These are phyloP conservation scores for Drosophila littoralis DNA, from an alignment of 1,140 invertebrate genomes.

Conservation along the genomic window DNA sequence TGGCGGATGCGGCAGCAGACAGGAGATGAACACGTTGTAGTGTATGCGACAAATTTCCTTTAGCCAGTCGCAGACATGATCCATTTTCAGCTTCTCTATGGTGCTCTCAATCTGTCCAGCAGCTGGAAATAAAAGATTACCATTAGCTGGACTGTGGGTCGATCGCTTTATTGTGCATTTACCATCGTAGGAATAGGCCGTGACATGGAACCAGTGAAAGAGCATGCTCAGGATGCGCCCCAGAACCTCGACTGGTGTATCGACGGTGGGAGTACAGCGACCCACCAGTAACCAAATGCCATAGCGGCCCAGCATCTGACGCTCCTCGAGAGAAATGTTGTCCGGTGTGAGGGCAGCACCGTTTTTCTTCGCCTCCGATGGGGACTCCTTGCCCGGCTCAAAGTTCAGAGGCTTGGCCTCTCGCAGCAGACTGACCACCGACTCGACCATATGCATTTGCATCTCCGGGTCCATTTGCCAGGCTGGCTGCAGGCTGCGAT, in stretches of 20 bases:
- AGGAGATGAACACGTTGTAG: constrained; percentile 93
- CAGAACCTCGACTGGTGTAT: constrained; percentile 94
- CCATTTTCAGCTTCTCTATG: constrained; percentile 95
- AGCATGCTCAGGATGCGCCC: constrained; percentile 97
- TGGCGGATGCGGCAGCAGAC: constrained; percentile 91
- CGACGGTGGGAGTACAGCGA: constrained; percentile 93
- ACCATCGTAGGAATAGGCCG: constrained; percentile 98
- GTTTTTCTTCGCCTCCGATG: constrained; percentile 70
- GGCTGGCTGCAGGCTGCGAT: constrained; percentile 92
- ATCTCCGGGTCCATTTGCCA: constrained; percentile 95
- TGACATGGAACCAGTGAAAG: constrained; percentile 99
- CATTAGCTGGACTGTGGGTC: neutral
- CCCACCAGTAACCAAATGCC: constrained; percentile 98
- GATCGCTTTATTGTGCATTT: constrained; percentile 10
- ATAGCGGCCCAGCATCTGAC: constrained; percentile 95
- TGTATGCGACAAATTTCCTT: constrained; percentile 93
- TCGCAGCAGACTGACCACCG: constrained; percentile 95
- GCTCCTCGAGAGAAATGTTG: constrained; percentile 90
- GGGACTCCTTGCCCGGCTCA: constrained; percentile 85
- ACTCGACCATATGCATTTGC: constrained; percentile 97
- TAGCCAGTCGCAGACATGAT: constrained; percentile 97
- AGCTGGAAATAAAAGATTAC: constrained; percentile 44
- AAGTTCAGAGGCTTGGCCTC: constrained; percentile 91
- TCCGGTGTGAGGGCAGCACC: constrained; percentile 83
- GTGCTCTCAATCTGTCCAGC: constrained; percentile 91